phyloP scores from a whole-genome alignment of 1,140 invertebrate species.

The Danaus melanippus region DNA sequence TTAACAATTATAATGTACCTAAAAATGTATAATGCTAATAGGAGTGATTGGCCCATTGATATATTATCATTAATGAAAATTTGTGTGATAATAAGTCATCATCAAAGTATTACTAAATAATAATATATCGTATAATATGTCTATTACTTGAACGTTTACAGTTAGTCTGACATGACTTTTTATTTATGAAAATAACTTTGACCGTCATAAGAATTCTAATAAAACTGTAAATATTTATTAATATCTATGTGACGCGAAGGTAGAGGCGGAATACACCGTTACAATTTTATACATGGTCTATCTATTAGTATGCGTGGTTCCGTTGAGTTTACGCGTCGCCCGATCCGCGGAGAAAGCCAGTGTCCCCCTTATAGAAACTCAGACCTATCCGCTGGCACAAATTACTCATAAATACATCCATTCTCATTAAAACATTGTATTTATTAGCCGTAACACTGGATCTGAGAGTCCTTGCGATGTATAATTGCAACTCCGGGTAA shows the following conservation, averaged over 20 bases:
- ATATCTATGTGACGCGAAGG: slow-evolving; percentile 33
- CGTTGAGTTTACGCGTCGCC: slow-evolving; percentile 45
- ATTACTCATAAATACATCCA: slow-evolving; percentile 51
- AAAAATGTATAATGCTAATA: too few species aligned
- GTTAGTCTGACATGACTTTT: slow-evolving; percentile 40
- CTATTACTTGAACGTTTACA: slow-evolving; percentile 9
- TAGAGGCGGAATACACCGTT: slow-evolving; percentile 57
- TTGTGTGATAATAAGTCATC: too few species aligned
- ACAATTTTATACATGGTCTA: slow-evolving; percentile 57
- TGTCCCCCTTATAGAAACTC: slow-evolving; percentile 47
- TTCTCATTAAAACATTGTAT: slow-evolving; percentile 42
- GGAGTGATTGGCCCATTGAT: too few species aligned
- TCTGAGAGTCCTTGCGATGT: slow-evolving; percentile 34
- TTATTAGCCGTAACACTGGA: slow-evolving; percentile 40
- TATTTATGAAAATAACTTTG: slow-evolving; percentile 45
- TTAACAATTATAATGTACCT: slow-evolving; percentile 15
- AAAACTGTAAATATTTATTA: slow-evolving; percentile 62
- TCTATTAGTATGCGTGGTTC: slow-evolving; percentile 58
- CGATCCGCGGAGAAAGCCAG: slow-evolving; percentile 54
- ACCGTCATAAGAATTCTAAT: slow-evolving; percentile 47
- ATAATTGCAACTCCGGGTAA: slow-evolving; percentile 40
- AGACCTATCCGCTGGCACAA: slow-evolving; percentile 40
- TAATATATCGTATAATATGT: slow-evolving; percentile 10
- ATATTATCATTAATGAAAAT: too few species aligned
- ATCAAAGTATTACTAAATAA: slow-evolving; percentile 2